Conservation (phyloP, 2,888 invertebrate genomes). For the Dascillus cervinus region DNA sequence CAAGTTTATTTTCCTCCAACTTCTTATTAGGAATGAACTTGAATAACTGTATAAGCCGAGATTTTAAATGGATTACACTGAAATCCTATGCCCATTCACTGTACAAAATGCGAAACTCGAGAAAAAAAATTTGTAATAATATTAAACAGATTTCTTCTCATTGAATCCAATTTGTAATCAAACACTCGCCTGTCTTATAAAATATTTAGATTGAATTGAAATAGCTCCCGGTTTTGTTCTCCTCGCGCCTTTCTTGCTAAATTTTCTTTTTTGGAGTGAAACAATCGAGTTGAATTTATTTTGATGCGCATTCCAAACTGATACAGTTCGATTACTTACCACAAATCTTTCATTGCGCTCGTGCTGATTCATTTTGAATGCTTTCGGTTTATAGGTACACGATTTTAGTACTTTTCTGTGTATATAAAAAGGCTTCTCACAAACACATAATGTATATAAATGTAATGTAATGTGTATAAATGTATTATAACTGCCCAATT, state of each 20-base stretch:
- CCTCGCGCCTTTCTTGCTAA: conserved; percentile 11
- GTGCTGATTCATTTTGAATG: neutral
- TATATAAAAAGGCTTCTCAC: too few species aligned
- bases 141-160: conserved; percentile 16
- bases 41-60: too few species aligned
- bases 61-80: too few species aligned
- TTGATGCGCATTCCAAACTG: conserved; percentile 12
- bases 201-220: conserved; percentile 18
- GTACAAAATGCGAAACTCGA: too few species aligned
- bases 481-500: too few species aligned
- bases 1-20: too few species aligned
- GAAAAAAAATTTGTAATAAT: conserved; percentile 15
- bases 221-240: conserved; percentile 12
- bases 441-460: too few species aligned
- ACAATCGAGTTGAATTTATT: conserved; percentile 17
- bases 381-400: neutral
- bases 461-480: too few species aligned
- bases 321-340: conserved; percentile 11
- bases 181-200: conserved; percentile 14
- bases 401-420: conserved; percentile 1
- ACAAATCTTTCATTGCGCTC: too few species aligned
- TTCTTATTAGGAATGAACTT: too few species aligned
- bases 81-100: too few species aligned
- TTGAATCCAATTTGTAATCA: conserved; percentile 19
- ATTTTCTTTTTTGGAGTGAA: conserved; percentile 18